These are phyloP conservation scores for Psococerastis gibbosa DNA, from an alignment of 2,888 invertebrate genomes.

Conservation along the genomic window DNA sequence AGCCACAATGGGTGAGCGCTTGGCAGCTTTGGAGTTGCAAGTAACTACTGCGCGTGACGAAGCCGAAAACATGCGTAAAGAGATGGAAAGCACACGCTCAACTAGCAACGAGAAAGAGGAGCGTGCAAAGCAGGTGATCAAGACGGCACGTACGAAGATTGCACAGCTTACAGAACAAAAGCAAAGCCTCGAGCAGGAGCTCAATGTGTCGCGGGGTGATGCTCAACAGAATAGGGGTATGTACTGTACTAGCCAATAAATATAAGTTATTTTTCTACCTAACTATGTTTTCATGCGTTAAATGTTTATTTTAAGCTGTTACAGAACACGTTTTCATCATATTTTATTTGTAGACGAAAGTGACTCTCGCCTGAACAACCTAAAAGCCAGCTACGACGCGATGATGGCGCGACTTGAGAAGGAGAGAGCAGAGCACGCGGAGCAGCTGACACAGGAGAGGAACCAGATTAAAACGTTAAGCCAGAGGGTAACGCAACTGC, in stretches of 20 bases:
- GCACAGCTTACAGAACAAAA: conserved; percentile 51
- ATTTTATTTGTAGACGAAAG: conserved; percentile 16
- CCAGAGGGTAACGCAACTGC: conserved; percentile 47
- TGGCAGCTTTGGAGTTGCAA: conserved; percentile 28
- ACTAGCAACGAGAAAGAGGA: conserved; percentile 41
- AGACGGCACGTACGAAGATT: conserved; percentile 55
- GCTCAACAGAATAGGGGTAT: conserved; percentile 15
- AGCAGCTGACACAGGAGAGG: conserved; percentile 31
- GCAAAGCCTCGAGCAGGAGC: conserved; percentile 37
- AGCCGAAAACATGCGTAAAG: conserved; percentile 43
- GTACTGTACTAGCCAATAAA: too few relatives aligned
- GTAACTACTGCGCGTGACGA: conserved; percentile 30
- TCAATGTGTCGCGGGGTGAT: conserved; percentile 19
- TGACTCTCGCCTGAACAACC: conserved; percentile 23
- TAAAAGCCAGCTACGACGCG: conserved; percentile 21
- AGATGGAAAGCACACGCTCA: conserved; percentile 38
- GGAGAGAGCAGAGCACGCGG: conserved; percentile 44
- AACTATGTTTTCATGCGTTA: too few relatives aligned
- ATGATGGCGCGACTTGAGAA: conserved; percentile 50
- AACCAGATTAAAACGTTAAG: conserved; percentile 49
- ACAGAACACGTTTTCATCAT: too few relatives aligned
- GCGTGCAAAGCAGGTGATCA: conserved; percentile 43
- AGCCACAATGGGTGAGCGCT: conserved; percentile 26
- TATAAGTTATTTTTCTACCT: too few relatives aligned
- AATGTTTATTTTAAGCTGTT: too few relatives aligned